Evolutionary conservation across 2,888 invertebrate species (phyloP), one percentile per base, ranked within the genome.

Genomic region (Dione juno): DNA sequence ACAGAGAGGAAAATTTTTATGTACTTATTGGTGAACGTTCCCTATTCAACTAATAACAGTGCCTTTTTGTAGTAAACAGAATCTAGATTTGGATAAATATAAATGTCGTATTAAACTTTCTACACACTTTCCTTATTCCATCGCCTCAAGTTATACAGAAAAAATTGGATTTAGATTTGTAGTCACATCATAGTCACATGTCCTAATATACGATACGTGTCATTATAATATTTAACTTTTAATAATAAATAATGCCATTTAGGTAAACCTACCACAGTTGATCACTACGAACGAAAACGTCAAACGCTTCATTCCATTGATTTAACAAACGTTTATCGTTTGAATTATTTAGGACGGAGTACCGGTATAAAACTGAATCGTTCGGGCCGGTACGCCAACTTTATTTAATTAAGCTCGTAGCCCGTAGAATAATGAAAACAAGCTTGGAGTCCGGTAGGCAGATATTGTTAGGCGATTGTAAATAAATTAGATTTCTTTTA

Each of bases 321-420:
- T 14, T 14, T 64, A 64, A 64, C 50, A 50, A 50, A 40, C 35
- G 19, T 64, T 48, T 21, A 14, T 64, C 63, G 50, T 64, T 50
- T 52, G 28, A 52, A 52, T 64, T 37, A 64, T 40, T 50, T 37
- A 64, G 48, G 16, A 57, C 40, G 13, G 37, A 14, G 45, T 61
- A 45, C 10, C 61, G 35, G 57, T 35, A 64, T 64, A 50, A 50
- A 40, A 37, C 37, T 50, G 64, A 14, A 16, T 35, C 52, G 14
- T 9, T 37, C 64, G 19, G 40, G 37, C 52, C 48, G 21, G 16
- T 50, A 14, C 50, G 50, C 40, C 19, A 14, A 21, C 40, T 64
- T 64, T 64, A 52, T 64, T 64, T 37, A 64, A 64, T 64, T 64
- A 64, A 64, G 50, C 37, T 40, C 37, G 19, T 52, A 45, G 19